These are phyloP conservation scores for Mythimna lalbum DNA, from an alignment of 2,888 invertebrate species.

Conservation along the genomic window DNA sequence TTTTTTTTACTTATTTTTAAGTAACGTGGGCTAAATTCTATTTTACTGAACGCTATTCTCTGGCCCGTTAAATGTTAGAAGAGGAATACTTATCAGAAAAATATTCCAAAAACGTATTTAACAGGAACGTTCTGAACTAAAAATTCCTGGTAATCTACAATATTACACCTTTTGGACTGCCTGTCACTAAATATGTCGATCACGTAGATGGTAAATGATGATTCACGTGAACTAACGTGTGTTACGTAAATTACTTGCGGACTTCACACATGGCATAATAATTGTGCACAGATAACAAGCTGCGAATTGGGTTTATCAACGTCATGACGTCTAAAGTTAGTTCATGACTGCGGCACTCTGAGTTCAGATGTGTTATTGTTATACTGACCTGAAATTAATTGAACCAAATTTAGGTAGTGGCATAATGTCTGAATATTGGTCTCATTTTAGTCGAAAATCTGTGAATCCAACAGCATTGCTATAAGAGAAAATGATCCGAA, in stretches of 20 bases:
- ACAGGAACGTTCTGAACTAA: constrained; percentile 18
- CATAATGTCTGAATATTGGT: background rate
- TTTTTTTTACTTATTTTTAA: background rate
- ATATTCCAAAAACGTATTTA: constrained; percentile 49
- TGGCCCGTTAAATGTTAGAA: constrained; percentile 28
- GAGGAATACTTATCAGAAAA: constrained; percentile 29
- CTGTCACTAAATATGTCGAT: constrained; percentile 61
- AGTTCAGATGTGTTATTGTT: background rate
- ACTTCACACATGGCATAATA: constrained; percentile 62
- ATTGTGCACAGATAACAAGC: constrained; percentile 64
- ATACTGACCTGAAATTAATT: constrained; percentile 7
- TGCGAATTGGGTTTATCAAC: constrained; percentile 66
- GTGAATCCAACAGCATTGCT: background rate
- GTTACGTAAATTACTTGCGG: constrained; percentile 66
- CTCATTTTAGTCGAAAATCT: background rate
- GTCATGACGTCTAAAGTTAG: constrained; percentile 46
- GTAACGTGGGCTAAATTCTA: background rate
- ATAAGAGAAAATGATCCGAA: constrained; percentile 7
- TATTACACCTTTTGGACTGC: constrained; percentile 47
- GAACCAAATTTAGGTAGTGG: background rate
- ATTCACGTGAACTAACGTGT: constrained; percentile 56
- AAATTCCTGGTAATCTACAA: constrained; percentile 59
- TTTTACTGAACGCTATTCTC: background rate
- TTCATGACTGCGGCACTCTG: constrained; percentile 1
- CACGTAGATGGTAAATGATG: constrained; percentile 64